Conservation (phyloP, 2,797 vertebrate genomes). For the Valencia hispanica region DNA sequence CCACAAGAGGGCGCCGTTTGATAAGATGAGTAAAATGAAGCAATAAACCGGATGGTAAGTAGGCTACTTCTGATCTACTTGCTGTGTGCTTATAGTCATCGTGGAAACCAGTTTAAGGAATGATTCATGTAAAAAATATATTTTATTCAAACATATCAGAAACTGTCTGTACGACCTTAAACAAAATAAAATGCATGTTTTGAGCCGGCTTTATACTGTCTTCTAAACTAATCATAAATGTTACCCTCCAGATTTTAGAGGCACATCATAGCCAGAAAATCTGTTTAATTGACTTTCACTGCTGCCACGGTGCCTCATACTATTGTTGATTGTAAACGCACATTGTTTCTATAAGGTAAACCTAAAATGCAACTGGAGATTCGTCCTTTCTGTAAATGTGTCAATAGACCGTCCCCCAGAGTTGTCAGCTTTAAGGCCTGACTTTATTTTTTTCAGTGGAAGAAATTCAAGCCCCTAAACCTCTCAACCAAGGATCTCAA, state of each 20-base stretch:
- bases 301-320: neutral
- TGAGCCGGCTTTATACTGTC: neutral
- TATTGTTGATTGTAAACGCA: neutral
- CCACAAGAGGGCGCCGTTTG: constrained; percentile 49
- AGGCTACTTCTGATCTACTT: too few species aligned
- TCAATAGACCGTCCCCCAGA: neutral
- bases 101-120: neutral
- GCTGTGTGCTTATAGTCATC: too few species aligned
- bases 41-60: neutral
- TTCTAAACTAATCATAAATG: neutral
- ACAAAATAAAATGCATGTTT: neutral
- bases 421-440: too few species aligned
- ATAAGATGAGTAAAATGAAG: constrained; percentile 9
- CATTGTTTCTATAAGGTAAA: neutral
- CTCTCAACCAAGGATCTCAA: too few species aligned
- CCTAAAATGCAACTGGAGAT: neutral
- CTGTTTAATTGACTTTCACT: neutral
- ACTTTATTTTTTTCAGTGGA: too few species aligned
- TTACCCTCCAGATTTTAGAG: neutral
- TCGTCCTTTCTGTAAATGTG: neutral
- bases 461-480: too few species aligned
- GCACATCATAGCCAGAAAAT: neutral
- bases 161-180: neutral
- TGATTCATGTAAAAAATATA: neutral
- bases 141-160: neutral